phyloP scores from a whole-genome alignment of 2,113 vertebrate genomes.

The Ceyx margarethae region DNA sequence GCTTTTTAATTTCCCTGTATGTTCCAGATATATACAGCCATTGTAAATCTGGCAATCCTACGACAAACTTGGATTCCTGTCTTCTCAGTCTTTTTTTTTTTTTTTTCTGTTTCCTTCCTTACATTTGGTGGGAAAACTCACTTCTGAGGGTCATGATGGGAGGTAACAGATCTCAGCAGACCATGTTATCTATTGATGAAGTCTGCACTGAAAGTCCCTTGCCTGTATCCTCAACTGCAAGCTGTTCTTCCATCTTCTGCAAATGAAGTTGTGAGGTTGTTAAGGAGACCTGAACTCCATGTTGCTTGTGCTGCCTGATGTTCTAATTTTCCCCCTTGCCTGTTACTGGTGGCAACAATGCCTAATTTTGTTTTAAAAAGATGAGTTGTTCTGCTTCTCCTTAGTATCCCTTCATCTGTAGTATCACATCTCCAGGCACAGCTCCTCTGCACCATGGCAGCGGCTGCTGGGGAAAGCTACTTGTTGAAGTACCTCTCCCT shows the following conservation, averaged over 20 bases:
- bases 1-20: background rate
- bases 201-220: background rate
- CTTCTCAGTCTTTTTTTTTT: background rate
- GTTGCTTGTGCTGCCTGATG: background rate
- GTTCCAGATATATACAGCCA: background rate
- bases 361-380: background rate
- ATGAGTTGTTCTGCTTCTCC: fast-evolving
- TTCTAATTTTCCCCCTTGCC: background rate
- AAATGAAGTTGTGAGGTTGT: background rate
- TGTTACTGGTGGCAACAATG: background rate
- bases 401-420: background rate
- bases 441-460: fast-evolving
- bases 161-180: background rate
- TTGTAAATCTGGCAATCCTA: background rate
- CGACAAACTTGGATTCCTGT: background rate
- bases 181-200: background rate
- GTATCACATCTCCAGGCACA: fast-evolving
- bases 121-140: background rate
- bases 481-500: background rate
- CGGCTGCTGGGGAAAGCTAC: background rate
- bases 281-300: background rate
- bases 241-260: background rate
- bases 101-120: background rate
- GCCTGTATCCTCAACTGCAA: background rate
- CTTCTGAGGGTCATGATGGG: background rate